Evolutionary conservation across 2,797 vertebrate genomes (phyloP), one percentile per base, ranked within the genome.

Genomic region (Dendrocincla tyrannina): DNA sequence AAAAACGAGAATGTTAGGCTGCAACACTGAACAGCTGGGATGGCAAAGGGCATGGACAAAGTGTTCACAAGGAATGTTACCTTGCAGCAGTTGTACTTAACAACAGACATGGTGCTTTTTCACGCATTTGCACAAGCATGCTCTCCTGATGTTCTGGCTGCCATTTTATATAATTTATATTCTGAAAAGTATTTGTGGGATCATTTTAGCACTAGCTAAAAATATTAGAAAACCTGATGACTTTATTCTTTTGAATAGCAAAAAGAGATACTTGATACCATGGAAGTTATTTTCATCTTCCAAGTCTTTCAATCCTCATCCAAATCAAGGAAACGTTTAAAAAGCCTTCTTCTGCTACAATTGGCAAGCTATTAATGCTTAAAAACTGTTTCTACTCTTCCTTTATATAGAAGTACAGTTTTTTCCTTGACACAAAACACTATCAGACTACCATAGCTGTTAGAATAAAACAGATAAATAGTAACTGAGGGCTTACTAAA

Each of bases 1-100:
- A 95, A 96, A 98, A 98, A 98, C 44, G 91, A 98, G 64, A 97
- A 95, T 4, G 81, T 97, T 97, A 96, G 94, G 81, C 85, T 94
- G 92, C 63, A 96, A 94, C 53, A 94, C 78, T n/a, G 66, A 97
- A 98, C 75, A 95, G 50, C 92, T 93, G 92, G 79, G 76, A 91
- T 19, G 42, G 79, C 28, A 87, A 81, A 70, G 49, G 68, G 17
- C 32, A 64, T 1, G 18, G 46, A 42, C 9, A 59, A 20, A 46
- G 73, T 1, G 6, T 17, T 77, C 85, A 46, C 5, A 5, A 80
- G 64, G 13, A 95, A 74, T 0, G 0, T 20, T 42, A 80, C 69
- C n/a, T 75, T 91, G 58, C 32, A 81, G n/a, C 23, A 70, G 30
- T 41, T 44, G 11, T 16, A 47, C 35, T 92, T 39, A 77, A 58